Evolutionary conservation across 2,113 vertebrate genomes (phyloP).

Genomic region (Scatophagus argus): DNA sequence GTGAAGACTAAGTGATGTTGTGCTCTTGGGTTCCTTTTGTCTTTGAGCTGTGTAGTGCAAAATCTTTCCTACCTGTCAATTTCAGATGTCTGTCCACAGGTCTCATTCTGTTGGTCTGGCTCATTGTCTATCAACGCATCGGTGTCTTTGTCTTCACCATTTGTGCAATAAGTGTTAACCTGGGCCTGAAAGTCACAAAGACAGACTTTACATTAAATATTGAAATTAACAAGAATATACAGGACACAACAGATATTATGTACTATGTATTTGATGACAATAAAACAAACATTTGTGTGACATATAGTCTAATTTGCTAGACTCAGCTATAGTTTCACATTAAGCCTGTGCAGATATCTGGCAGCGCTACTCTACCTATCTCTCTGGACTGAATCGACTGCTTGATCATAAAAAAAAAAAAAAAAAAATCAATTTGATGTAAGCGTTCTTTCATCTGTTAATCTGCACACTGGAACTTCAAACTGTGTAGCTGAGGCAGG

Average conservation of each 20-base stretch:
- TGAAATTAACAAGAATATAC: background rate
- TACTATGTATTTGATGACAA: no score
- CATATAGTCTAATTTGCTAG: background rate
- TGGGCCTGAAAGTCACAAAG: slow-evolving; percentile 82
- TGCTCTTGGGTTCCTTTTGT: slow-evolving; percentile 3
- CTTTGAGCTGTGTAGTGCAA: background rate
- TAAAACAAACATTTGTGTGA: no score
- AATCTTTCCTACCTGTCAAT: slow-evolving; percentile 83
- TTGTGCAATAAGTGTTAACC: slow-evolving; percentile 83
- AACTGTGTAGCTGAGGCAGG: slow-evolving; percentile 6
- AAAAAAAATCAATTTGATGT: background rate
- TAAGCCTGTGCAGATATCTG: background rate
- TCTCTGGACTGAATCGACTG: background rate
- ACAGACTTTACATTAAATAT: background rate
- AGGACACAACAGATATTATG: background rate
- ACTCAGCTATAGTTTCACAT: background rate
- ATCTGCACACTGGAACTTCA: slow-evolving; percentile 21
- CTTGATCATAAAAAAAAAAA: background rate
- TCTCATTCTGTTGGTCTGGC: slow-evolving; percentile 80
- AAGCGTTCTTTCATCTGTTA: slow-evolving; percentile 6
- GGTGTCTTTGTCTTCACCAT: slow-evolving; percentile 81
- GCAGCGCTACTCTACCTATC: background rate
- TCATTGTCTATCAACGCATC: slow-evolving; percentile 85
- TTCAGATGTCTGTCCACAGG: slow-evolving; percentile 66
- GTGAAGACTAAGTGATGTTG: no score